Conservation (phyloP, 2,797 vertebrate species). For the Micropoecilia bifurca region DNA sequence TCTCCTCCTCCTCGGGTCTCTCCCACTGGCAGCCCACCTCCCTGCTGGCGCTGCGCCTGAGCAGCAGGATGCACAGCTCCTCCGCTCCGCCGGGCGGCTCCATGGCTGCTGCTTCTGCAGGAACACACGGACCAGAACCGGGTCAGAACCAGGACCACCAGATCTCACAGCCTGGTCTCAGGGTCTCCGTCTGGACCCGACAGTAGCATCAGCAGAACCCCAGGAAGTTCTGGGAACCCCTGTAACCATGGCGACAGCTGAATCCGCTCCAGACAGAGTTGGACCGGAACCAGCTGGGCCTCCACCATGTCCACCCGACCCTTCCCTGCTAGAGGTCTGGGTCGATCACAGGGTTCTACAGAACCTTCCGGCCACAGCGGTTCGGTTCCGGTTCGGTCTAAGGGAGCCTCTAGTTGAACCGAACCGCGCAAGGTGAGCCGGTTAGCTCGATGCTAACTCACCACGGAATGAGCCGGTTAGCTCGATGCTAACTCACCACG, state of each 20-base stretch:
- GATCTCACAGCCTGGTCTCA: background rate
- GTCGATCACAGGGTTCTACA: background rate
- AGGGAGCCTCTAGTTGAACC: too few relatives aligned
- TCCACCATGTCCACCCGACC: background rate
- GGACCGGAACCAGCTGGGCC: too few relatives aligned
- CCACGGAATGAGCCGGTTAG: too few relatives aligned
- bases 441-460: conserved; percentile 5
- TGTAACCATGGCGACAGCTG: background rate
- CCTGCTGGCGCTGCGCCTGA: conserved; percentile 21
- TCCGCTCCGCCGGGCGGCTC: conserved; percentile 33
- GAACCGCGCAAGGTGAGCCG: too few relatives aligned
- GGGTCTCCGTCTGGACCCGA: too few relatives aligned
- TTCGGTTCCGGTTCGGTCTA: background rate
- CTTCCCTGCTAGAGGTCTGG: background rate
- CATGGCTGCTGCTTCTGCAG: conserved; percentile 28
- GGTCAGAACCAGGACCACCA: too few relatives aligned
- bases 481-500: conserved; percentile 4
- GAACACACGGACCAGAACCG: background rate
- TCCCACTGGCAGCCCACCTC: conserved; percentile 71
- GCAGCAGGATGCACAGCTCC: conserved; percentile 42
- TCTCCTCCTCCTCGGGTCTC: conserved; percentile 39
- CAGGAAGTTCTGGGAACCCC: background rate
- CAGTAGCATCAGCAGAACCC: too few relatives aligned
- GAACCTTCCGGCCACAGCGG: background rate
- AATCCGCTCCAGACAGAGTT: background rate